These are phyloP conservation scores for Heliopora coerulea DNA, from an alignment of 92 coral and sea anemone species.

Conservation along the genomic window DNA sequence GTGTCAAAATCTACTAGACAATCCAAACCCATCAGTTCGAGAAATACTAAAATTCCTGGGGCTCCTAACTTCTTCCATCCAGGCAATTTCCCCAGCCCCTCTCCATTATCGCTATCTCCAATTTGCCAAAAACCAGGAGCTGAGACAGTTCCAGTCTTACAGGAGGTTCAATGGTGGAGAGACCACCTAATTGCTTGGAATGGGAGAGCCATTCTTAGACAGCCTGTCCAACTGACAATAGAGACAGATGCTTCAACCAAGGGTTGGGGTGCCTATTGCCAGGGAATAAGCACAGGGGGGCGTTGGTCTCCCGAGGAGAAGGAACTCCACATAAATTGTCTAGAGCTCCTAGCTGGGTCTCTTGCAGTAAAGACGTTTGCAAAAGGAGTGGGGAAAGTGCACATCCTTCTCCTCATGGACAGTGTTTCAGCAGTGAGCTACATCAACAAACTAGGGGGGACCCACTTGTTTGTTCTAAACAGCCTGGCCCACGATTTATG, in stretches of 20 bases:
- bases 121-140: constrained; percentile 59
- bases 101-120: constrained; percentile 58
- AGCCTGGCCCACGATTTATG: constrained; percentile 38
- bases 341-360: constrained; percentile 57
- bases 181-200: constrained; percentile 69
- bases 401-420: constrained; percentile 50
- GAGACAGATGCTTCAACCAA: constrained; percentile 63
- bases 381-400: constrained; percentile 35
- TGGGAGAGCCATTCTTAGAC: constrained; percentile 29
- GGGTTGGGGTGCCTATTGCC: constrained; percentile 66
- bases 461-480: constrained; percentile 48
- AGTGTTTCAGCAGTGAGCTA: constrained; percentile 38
- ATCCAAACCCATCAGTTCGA: constrained; percentile 24
- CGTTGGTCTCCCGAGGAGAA: constrained; percentile 48
- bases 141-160: constrained; percentile 40
- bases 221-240: constrained; percentile 50
- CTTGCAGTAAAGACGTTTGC: constrained; percentile 50
- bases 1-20: constrained; percentile 36
- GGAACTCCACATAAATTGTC: constrained; percentile 52
- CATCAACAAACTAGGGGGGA: constrained; percentile 53
- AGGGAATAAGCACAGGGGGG: constrained; percentile 49
- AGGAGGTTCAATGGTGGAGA: constrained; percentile 62
- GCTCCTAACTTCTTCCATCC: constrained; percentile 34
- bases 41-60: constrained; percentile 33
- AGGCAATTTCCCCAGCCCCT: constrained; percentile 48